Percentiles rank a stretch among this genome's conserved stretches.
These are phyloP conservation scores for Pelobates fuscus DNA, from an alignment of 2,113 vertebrate species.

Conservation along the genomic window DNA sequence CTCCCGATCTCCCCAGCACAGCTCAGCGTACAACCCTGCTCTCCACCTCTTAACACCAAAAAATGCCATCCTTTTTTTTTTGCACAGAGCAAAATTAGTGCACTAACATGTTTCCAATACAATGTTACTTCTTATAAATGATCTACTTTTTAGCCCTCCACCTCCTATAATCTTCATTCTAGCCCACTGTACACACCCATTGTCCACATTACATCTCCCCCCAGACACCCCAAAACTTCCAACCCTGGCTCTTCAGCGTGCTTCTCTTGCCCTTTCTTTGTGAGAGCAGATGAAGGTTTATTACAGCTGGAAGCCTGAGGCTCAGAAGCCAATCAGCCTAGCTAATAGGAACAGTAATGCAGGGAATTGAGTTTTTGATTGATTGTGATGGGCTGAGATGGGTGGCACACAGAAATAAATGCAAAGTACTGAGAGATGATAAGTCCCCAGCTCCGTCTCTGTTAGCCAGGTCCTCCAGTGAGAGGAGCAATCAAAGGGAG, in stretches of 20 bases:
- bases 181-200: too few species aligned
- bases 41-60: too few species aligned
- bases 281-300: accelerated
- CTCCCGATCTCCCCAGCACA: too few species aligned
- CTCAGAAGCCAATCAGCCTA: slow-evolving; percentile 6
- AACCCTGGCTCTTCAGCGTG: accelerated
- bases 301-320: not conserved
- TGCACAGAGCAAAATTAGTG: too few species aligned
- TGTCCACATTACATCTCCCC: too few species aligned
- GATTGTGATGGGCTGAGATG: not conserved
- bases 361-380: not conserved
- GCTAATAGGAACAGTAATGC: slow-evolving; percentile 8
- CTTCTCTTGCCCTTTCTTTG: not conserved
- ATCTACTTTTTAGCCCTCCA: too few species aligned
- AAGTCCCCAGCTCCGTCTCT: not conserved
- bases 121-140: too few species aligned
- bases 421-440: accelerated
- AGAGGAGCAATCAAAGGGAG: not conserved
- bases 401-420: accelerated
- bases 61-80: too few species aligned
- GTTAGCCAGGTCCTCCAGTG: not conserved
- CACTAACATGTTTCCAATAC: too few species aligned
- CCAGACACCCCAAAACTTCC: accelerated
- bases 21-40: too few species aligned
- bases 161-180: too few species aligned